Evolutionary conservation across 2,113 vertebrate genomes (phyloP).

Genomic region (Beaufortia kweichowensis): DNA sequence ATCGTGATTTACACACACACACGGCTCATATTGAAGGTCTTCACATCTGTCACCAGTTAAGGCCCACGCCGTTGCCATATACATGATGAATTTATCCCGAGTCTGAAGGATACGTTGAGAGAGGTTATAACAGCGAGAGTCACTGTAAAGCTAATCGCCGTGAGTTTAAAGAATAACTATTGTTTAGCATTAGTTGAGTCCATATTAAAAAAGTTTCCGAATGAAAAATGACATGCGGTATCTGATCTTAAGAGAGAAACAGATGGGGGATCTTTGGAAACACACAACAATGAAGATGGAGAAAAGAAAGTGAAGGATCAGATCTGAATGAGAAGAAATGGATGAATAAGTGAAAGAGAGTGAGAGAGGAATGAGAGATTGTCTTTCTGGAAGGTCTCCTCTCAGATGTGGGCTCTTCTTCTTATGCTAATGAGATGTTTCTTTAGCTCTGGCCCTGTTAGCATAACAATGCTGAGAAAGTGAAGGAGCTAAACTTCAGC

Average conservation of each 20-base stretch:
- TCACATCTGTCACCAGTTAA: conserved; percentile 56
- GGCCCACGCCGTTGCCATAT: conserved; percentile 34
- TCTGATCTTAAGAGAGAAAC: conserved; percentile 39
- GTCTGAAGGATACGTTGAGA: conserved; percentile 45
- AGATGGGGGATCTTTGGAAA: conserved; percentile 57
- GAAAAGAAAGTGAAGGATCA: conserved; percentile 65
- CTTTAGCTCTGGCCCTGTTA: conserved; percentile 74
- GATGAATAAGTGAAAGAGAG: conserved; percentile 66
- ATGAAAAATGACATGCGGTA: conserved; percentile 16
- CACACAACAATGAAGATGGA: conserved; percentile 62
- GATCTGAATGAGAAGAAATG: conserved; percentile 70
- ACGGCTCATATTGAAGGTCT: conserved; percentile 32
- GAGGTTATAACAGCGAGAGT: conserved; percentile 25
- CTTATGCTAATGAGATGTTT: conserved; percentile 79
- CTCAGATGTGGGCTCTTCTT: conserved; percentile 83
- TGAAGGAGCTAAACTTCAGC: conserved; percentile 82
- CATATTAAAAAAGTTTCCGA: conserved; percentile 41
- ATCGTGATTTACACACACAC: conserved; percentile 39
- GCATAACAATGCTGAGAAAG: conserved; percentile 80
- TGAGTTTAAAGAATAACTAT: conserved; percentile 54
- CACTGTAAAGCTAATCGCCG: conserved; percentile 33
- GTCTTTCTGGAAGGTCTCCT: conserved; percentile 76
- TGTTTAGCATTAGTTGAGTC: conserved; percentile 29
- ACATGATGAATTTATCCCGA: conserved; percentile 50
- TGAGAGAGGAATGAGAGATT: conserved; percentile 75